Conservation (phyloP, 1,140 invertebrate species). For the Popillia japonica region DNA sequence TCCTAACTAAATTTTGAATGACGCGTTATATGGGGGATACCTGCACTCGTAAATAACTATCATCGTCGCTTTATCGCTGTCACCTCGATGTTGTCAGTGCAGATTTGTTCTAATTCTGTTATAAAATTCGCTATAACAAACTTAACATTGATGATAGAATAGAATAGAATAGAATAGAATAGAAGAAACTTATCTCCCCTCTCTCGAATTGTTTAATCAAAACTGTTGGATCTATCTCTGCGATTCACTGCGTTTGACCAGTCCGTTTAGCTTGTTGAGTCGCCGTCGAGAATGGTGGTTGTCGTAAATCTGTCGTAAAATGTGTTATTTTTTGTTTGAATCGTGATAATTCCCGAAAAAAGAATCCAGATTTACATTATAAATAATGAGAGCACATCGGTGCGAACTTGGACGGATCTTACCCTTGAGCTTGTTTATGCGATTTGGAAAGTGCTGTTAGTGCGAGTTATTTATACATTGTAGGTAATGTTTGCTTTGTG, state of each 20-base stretch:
- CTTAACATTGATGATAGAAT: not conserved
- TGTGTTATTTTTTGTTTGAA: not conserved
- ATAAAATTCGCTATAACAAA: not conserved
- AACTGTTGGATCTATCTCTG: not conserved
- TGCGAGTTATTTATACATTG: too few species aligned
- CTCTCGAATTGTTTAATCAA: not conserved
- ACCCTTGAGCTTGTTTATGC: too few species aligned
- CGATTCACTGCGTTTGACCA: not conserved
- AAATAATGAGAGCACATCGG: not conserved
- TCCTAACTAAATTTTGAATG: too few species aligned
- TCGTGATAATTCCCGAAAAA: not conserved
- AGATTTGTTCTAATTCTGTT: not conserved
- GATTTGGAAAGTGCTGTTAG: too few species aligned
- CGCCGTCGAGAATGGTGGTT: not conserved
- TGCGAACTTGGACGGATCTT: too few species aligned
- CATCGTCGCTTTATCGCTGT: not conserved
- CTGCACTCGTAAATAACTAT: not conserved
- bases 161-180: too few species aligned
- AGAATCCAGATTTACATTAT: not conserved
- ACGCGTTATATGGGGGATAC: too few species aligned
- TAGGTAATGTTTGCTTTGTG: too few species aligned
- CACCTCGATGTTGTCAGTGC: not conserved
- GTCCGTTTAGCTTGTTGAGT: constrained; percentile 1
- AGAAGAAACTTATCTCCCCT: not conserved
- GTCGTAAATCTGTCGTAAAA: not conserved